Evolutionary conservation across 2,113 vertebrate species (phyloP), one percentile per base, ranked within the genome.

Genomic region (Numida meleagris): DNA sequence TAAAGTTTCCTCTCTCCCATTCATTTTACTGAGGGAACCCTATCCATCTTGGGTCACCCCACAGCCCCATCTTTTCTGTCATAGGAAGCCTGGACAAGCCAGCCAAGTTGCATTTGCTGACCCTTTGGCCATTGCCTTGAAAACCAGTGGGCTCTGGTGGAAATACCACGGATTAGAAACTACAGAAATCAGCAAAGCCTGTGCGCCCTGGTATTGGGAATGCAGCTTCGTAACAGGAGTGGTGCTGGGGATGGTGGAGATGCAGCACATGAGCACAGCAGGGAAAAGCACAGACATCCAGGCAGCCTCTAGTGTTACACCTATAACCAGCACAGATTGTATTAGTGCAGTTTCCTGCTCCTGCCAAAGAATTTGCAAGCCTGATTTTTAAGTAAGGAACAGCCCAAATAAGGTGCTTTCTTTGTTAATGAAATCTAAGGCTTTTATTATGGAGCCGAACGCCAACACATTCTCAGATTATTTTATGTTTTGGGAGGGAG

Each of bases 171-270:
- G 31, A 18, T 57, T 57, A 33, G 17, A 57, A 33, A 33, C 14
- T 5, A 57, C 29, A 33, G 53, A 12, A 33, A 33, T 57, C 53
- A 57, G 31, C 29, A 55, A 18, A 33, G 19, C 5, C 57, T 6
- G 5, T 34, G n/a, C 31, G 38, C 31, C 75, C 9, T 1, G 2
- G 2, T 5, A 27, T 5, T 2, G 20, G 5, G 14, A 67, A 38
- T 0, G 6, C 5, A 10, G 27, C 11, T 15, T 14, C 13, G n/a
- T 9, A 65, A 36, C 19, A 33, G 42, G 2, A 5, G 27, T n/a
- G 8, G 19, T 18, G 38, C 1, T 33, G 43, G n/a, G 45, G 34
- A 21, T 55, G 57, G 51, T 10, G 0, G 29, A 40, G 20, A 18
- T 31, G 31, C 10, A 40, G 31, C 14, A 29, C 19, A 17, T 11